Evolutionary conservation across 92 coral and sea anemone genomes (phyloP).

Genomic region (Parazoanthus darwini): DNA sequence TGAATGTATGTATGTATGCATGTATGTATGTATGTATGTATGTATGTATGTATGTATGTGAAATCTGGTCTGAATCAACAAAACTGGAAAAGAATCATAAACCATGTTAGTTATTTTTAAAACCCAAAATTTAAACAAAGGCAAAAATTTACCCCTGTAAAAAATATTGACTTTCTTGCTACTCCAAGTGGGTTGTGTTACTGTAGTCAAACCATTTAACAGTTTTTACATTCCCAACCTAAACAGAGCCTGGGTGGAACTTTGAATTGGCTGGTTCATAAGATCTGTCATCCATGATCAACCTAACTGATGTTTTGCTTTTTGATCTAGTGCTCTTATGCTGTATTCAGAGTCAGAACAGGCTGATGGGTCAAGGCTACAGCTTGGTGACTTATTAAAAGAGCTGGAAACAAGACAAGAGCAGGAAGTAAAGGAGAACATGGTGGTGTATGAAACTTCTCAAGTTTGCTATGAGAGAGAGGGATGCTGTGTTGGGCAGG

Average conservation of each 20-base stretch:
- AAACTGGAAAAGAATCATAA: too few species aligned
- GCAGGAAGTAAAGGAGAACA: conserved; percentile 7
- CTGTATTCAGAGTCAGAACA: conserved; percentile 8
- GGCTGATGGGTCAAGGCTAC: neutral
- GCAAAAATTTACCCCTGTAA: too few species aligned
- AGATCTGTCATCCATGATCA: neutral
- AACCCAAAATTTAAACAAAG: too few species aligned
- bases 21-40: too few species aligned
- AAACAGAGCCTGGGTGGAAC: neutral
- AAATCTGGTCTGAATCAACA: too few species aligned
- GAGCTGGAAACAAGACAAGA: conserved; percentile 5
- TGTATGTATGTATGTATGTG: too few species aligned
- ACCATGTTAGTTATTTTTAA: too few species aligned
- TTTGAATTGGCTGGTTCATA: neutral
- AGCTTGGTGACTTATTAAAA: conserved; percentile 4
- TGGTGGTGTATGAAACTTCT: neutral
- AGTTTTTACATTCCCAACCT: too few species aligned
- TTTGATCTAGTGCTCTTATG: conserved; percentile 1
- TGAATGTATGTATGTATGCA: too few species aligned
- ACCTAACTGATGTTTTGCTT: neutral
- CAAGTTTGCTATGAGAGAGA: neutral
- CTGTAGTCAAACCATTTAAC: too few species aligned
- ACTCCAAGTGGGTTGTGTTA: too few species aligned
- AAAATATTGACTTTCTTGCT: too few species aligned
- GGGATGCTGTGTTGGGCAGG: neutral